phyloP scores from a whole-genome alignment of 1,140 invertebrate species.

The Calosoma granatense region DNA sequence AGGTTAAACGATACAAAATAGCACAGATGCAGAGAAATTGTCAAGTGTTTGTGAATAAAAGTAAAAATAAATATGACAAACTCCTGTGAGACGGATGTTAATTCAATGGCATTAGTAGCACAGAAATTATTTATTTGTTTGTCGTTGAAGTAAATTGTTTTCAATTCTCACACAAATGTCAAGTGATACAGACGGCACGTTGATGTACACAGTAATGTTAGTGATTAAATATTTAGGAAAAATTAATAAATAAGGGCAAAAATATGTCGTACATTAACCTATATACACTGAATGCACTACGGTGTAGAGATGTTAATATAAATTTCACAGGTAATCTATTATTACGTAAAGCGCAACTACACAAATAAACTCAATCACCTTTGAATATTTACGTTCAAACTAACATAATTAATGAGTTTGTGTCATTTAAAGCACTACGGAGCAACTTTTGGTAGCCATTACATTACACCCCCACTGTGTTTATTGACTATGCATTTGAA shows the following conservation, averaged over 20 bases:
- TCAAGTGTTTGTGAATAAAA: too few relatives aligned
- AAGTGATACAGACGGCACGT: too few relatives aligned
- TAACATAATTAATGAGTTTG: not conserved
- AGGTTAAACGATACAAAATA: too few relatives aligned
- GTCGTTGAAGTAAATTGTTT: too few relatives aligned
- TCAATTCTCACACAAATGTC: too few relatives aligned
- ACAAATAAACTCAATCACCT: not conserved
- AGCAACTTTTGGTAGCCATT: not conserved
- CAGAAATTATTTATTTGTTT: too few relatives aligned
- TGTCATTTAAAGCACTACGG: not conserved
- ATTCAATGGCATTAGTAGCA: too few relatives aligned
- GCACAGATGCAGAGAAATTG: too few relatives aligned
- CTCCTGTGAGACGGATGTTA: too few relatives aligned
- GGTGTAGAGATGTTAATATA: not conserved
- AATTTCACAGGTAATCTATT: not conserved
- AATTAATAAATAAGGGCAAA: not conserved
- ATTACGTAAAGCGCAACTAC: not conserved
- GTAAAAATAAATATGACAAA: too few relatives aligned
- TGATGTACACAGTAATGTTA: too few relatives aligned
- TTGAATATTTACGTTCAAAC: conserved; percentile 1
- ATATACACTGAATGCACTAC: not conserved
- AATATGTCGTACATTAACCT: not conserved
- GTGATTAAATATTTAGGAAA: not conserved
- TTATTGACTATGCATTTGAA: conserved; percentile 4
- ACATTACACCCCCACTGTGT: conserved; percentile 2